Evolutionary conservation across 2,797 vertebrate genomes (phyloP), one percentile per base, ranked within the genome.

Genomic region (Distichodus sexfasciatus): DNA sequence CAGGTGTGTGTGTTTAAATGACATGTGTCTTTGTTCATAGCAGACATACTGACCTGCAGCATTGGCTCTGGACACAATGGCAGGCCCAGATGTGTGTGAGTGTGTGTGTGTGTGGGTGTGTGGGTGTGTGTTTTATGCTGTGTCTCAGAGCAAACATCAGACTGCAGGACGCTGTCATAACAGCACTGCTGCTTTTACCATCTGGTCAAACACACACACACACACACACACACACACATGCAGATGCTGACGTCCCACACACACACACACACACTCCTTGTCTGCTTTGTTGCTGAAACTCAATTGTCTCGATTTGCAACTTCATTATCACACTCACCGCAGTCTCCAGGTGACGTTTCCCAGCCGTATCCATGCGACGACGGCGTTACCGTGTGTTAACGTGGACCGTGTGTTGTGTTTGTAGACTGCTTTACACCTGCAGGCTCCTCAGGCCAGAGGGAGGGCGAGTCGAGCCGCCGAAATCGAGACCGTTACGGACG

Each of bases 401-500:
- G 72, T 72, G 62, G 78, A 79, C 85, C 31, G 62, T 91, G 78
- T 90, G 79, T 88, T 87, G 78, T 84, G 86, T 91, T 90, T 82
- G n/a, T 87, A 93, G 91, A 90, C 84, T 0, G 84, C 89, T 72
- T 81, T 91, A 84, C 89, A 92, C 88, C 91, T 93, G 85, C 97
- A 95, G 90, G 90, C 84, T 86, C 88, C 94, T 82, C 92, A 90
- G 89, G 90, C 90, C 81, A 93, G 91, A 94, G 96, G 96, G 90
- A 93, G 92, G 88, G 90, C 94, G 83, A 95, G 91, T 91, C 94
- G 97, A 83, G 94, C 94, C 63, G 84, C 94, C 54, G 94, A 97
- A 73, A 62, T 91, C 84, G 91, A 89, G 81, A 88, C 90, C 76
- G 93, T 88, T 86, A 93, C 94, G 71, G 94, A 94, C 81, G 93